These are phyloP conservation scores for Nysson spinosus DNA, from an alignment of 2,888 invertebrate species.

Conservation along the genomic window DNA sequence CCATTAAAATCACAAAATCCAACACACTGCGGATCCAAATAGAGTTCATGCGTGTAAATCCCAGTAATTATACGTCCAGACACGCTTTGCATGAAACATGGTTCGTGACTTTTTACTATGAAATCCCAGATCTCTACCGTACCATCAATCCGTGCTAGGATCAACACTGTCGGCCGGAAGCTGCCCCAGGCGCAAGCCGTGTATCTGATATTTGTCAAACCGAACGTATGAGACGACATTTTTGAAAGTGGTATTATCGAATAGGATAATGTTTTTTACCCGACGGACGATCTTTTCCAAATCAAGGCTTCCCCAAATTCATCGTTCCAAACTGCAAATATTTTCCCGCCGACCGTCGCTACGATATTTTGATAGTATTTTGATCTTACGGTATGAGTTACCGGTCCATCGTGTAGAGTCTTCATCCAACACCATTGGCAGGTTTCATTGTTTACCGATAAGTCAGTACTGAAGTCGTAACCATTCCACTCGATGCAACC, in stretches of 20 bases:
- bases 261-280: slow-evolving; percentile 48
- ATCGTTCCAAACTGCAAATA: slow-evolving; percentile 87
- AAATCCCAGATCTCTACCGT: slow-evolving; percentile 90
- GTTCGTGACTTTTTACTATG: slow-evolving; percentile 83
- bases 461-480: slow-evolving; percentile 82
- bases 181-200: slow-evolving; percentile 87
- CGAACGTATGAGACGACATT: no score
- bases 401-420: slow-evolving; percentile 84
- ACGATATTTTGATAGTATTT: slow-evolving; percentile 82
- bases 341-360: slow-evolving; percentile 86
- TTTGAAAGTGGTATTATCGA: no score
- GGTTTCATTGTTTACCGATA: slow-evolving; percentile 81
- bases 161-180: slow-evolving; percentile 85
- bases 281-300: slow-evolving; percentile 81
- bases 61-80: slow-evolving; percentile 82
- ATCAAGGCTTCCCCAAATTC: slow-evolving; percentile 82
- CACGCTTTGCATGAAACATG: slow-evolving; percentile 83
- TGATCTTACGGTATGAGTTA: slow-evolving; percentile 81
- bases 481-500: slow-evolving; percentile 82
- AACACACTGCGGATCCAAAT: slow-evolving; percentile 81
- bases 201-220: slow-evolving; percentile 72
- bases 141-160: slow-evolving; percentile 86
- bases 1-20: slow-evolving; percentile 85
- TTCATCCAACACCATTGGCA: slow-evolving; percentile 77
- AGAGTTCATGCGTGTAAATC: slow-evolving; percentile 81